phyloP scores from a whole-genome alignment of 2,888 invertebrate genomes.

The Prosapia bicincta region DNA sequence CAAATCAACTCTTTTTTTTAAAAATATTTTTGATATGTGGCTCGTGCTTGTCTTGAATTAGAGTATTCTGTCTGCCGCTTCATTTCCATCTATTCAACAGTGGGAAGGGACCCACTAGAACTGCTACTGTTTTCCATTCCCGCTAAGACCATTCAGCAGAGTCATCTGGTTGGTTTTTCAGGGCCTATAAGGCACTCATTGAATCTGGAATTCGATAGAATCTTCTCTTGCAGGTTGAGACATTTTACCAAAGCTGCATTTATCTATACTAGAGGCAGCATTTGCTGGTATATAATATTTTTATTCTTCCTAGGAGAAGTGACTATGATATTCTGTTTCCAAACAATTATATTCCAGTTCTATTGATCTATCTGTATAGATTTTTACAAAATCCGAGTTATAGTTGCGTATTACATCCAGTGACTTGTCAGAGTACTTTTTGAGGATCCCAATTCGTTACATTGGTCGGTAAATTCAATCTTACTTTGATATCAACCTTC shows the following conservation, averaged over 20 bases:
- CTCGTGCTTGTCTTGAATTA: no score
- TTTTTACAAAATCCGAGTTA: not conserved
- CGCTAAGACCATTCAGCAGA: not conserved
- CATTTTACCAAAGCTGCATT: not conserved
- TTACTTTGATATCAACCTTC: not conserved
- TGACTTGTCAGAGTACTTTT: not conserved
- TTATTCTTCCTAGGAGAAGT: not conserved
- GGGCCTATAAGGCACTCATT: not conserved
- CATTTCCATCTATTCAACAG: no score
- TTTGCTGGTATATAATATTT: not conserved
- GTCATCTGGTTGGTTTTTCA: not conserved
- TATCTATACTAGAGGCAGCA: no score
- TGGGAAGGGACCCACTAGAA: not conserved
- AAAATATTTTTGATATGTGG: no score
- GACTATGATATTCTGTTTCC: not conserved
- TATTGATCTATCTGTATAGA: not conserved
- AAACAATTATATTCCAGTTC: not conserved
- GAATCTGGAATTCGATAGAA: not conserved
- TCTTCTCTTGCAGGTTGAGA: not conserved
- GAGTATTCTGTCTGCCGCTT: no score
- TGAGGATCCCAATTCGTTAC: not conserved
- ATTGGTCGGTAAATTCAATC: not conserved
- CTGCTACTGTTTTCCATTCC: not conserved
- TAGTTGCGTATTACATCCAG: not conserved
- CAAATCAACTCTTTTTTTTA: no score